Conservation (phyloP, 2,113 vertebrate genomes). For the Catharus bicknelli region DNA sequence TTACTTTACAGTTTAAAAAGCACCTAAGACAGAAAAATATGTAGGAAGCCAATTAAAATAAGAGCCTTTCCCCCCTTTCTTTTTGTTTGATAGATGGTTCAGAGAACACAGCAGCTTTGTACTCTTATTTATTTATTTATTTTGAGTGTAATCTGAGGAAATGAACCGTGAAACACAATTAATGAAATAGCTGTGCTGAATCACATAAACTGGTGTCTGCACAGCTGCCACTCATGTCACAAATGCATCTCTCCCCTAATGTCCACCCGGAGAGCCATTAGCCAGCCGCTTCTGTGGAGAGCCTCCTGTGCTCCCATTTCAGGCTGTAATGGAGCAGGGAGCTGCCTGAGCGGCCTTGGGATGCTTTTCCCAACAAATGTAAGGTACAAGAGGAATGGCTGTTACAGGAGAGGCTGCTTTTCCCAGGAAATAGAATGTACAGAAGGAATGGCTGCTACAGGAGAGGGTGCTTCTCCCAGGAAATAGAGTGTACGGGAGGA, state of each 20-base stretch:
- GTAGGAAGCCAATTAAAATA: slow-evolving; percentile 34
- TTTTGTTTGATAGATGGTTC: slow-evolving; percentile 23
- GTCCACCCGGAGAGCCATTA: slow-evolving; percentile 59
- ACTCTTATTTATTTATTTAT: slow-evolving; percentile 58
- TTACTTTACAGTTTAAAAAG: slow-evolving; percentile 22
- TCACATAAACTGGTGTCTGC: slow-evolving; percentile 50
- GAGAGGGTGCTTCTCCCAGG: background rate
- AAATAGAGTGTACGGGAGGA: background rate
- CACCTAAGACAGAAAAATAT: slow-evolving; percentile 17
- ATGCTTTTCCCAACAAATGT: background rate
- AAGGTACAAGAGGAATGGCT: background rate
- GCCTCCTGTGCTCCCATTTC: slow-evolving; percentile 57
- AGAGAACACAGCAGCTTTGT: background rate
- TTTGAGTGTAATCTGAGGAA: slow-evolving; percentile 66
- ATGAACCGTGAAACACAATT: slow-evolving; percentile 73
- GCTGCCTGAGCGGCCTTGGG: background rate
- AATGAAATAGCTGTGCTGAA: slow-evolving; percentile 72
- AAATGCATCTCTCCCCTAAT: slow-evolving; percentile 30
- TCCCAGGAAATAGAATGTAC: background rate
- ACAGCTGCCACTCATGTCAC: slow-evolving; percentile 61
- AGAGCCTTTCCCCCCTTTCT: background rate
- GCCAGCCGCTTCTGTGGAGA: slow-evolving; percentile 45
- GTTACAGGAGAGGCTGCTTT: background rate
- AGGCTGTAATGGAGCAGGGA: slow-evolving; percentile 33
- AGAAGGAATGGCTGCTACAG: background rate